These are phyloP conservation scores for Patella caerulea DNA, from an alignment of 2,888 invertebrate genomes.

Conservation along the genomic window DNA sequence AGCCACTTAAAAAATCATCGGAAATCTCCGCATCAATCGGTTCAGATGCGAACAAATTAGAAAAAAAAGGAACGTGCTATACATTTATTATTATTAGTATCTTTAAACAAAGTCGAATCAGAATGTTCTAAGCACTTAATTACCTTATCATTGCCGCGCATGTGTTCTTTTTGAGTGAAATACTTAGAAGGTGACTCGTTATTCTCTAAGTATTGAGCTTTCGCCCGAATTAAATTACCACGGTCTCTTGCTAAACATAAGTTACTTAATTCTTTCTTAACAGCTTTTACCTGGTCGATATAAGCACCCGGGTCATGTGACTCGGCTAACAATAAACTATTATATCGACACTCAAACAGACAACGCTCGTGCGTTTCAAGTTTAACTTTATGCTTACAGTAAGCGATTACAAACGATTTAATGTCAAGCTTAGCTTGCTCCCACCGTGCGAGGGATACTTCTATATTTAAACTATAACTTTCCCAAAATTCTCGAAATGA, in stretches of 20 bases:
- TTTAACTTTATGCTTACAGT: background rate
- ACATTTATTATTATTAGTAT: background rate
- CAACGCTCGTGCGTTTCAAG: background rate
- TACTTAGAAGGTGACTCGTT: background rate
- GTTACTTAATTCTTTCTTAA: constrained; percentile 3
- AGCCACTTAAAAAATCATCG: background rate
- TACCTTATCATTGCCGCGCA: background rate
- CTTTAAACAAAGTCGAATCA: constrained; percentile 5
- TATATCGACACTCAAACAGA: background rate
- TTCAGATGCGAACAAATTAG: background rate
- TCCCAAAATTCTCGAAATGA: background rate
- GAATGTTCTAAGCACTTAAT: background rate
- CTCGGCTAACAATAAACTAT: background rate
- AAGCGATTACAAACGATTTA: background rate
- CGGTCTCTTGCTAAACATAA: background rate
- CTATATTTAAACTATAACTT: background rate
- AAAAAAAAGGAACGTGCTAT: background rate
- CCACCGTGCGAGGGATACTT: background rate
- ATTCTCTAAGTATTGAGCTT: constrained; percentile 5
- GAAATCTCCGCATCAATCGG: background rate
- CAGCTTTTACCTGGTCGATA: background rate
- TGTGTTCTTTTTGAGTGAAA: background rate
- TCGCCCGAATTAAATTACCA: background rate
- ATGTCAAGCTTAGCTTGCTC: background rate
- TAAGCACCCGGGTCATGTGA: background rate